phyloP scores from a whole-genome alignment of 2,888 invertebrate genomes.

The Noctuana brunneofusca region DNA sequence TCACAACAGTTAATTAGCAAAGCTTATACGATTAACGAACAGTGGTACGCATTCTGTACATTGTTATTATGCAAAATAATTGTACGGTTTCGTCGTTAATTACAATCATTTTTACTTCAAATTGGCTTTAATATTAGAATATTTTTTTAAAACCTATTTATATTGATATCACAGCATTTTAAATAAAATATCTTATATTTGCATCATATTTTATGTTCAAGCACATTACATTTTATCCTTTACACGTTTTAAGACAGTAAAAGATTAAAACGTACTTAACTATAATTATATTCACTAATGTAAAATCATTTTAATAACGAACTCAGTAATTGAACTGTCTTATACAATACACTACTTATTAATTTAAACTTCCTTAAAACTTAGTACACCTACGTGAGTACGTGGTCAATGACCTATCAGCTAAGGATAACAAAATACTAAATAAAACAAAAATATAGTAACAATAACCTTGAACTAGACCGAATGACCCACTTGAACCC shows the following conservation, averaged over 20 bases:
- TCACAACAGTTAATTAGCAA: conserved; percentile 56
- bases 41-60: not conserved
- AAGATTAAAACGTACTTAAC: too few relatives aligned
- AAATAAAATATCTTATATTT: not conserved
- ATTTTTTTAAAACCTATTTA: not conserved
- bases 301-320: too few relatives aligned
- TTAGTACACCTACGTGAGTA: not conserved
- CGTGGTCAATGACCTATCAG: conserved; percentile 19
- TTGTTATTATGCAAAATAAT: conserved; percentile 10
- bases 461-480: conserved; percentile 52
- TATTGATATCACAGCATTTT: not conserved
- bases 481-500: conserved; percentile 43
- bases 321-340: too few relatives aligned
- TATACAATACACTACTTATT: too few relatives aligned
- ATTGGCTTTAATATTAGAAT: not conserved
- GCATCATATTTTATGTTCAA: too few relatives aligned
- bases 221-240: too few relatives aligned
- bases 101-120: not conserved
- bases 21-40: conserved; percentile 25
- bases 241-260: too few relatives aligned
- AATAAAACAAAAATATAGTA: conserved; percentile 33
- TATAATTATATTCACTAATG: too few relatives aligned
- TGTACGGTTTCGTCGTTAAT: not conserved
- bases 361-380: not conserved
- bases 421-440: not conserved